Conservation (phyloP, 2,113 vertebrate species). For the Cynocephalus volans region DNA sequence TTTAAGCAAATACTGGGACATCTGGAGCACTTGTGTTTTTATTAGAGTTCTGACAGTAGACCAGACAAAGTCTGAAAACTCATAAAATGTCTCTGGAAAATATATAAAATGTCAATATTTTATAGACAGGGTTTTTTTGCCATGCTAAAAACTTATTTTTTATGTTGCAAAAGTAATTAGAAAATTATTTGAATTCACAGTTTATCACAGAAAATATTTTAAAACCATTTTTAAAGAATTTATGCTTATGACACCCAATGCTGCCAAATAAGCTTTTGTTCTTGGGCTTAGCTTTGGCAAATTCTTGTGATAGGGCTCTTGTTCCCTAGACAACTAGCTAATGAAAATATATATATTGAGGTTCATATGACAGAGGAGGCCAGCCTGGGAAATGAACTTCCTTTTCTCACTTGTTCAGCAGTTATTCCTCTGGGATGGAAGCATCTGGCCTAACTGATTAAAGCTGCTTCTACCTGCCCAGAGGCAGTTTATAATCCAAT, state of each 20-base stretch:
- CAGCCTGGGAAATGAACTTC: slow-evolving; percentile 59
- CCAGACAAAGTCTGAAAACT: slow-evolving; percentile 58
- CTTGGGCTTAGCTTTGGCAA: not conserved
- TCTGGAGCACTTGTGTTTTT: slow-evolving; percentile 68
- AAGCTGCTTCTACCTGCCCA: slow-evolving; percentile 67
- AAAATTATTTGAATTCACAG: slow-evolving; percentile 51
- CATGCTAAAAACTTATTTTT: not conserved
- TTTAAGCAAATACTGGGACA: slow-evolving; percentile 61
- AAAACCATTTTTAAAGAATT: not conserved
- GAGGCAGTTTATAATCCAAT: slow-evolving; percentile 78
- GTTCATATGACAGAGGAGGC: not conserved
- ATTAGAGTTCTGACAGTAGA: slow-evolving; percentile 57
- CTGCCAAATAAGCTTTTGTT: slow-evolving; percentile 59
- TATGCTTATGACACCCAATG: not conserved
- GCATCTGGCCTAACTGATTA: slow-evolving; percentile 67
- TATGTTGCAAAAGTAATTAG: not conserved
- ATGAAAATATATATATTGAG: slow-evolving; percentile 68
- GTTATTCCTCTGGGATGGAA: slow-evolving; percentile 68
- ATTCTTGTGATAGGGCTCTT: slow-evolving; percentile 51
- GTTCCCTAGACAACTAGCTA: slow-evolving; percentile 71
- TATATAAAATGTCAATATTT: slow-evolving; percentile 28
- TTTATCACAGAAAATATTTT: slow-evolving; percentile 59
- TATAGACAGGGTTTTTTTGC: not conserved
- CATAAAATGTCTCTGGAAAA: slow-evolving; percentile 55
- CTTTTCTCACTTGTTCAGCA: slow-evolving; percentile 51